phyloP scores from a whole-genome alignment of 2,113 vertebrate species.

The Neomonachus schauinslandi region DNA sequence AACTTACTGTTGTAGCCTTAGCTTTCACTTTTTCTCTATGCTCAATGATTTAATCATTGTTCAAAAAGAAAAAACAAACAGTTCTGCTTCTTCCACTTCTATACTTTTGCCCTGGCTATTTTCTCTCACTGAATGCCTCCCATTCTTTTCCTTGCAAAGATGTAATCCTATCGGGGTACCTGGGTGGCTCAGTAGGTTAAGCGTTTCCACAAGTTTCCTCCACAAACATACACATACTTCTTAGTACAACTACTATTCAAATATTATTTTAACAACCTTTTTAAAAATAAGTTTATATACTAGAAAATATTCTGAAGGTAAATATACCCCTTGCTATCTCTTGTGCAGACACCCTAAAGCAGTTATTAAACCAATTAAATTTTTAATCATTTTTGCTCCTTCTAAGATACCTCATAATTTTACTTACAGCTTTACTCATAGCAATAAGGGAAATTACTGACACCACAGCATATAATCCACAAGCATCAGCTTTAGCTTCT shows the following conservation, averaged over 20 bases:
- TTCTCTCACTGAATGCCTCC: conserved; percentile 14
- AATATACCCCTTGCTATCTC: not conserved
- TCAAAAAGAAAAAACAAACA: not conserved
- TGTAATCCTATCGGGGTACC: not conserved
- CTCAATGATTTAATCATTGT: not conserved
- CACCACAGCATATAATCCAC: not conserved
- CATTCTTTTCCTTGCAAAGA: conserved; percentile 17
- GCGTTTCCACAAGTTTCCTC: not conserved
- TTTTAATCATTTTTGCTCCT: conserved; percentile 6
- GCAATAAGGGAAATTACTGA: not conserved
- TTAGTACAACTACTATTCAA: not conserved
- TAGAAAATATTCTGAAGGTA: conserved; percentile 38
- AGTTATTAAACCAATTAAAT: conserved; percentile 40
- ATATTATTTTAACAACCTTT: not conserved
- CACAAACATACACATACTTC: not conserved
- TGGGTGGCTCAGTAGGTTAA: no score
- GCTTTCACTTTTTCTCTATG: not conserved
- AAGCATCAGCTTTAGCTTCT: not conserved
- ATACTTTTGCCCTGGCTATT: not conserved
- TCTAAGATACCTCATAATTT: not conserved
- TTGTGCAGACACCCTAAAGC: not conserved
- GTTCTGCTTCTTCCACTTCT: not conserved
- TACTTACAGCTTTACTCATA: not conserved
- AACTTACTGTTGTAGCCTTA: not conserved
- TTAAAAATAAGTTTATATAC: not conserved